Base-by-base conservation (phyloP, 2,113 vertebrate species). In the Puma concolor region DNA sequence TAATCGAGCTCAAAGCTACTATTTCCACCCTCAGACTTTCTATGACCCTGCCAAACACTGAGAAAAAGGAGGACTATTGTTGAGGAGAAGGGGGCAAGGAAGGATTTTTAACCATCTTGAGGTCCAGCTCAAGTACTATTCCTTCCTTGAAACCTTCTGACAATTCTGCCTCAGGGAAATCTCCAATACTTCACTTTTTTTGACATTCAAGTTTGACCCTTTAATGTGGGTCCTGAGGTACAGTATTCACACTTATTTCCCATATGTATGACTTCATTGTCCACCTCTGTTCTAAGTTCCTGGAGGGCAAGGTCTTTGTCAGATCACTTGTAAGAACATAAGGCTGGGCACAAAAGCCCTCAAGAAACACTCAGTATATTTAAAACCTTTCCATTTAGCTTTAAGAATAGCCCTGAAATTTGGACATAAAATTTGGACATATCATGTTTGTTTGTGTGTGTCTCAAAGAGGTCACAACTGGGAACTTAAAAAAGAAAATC, bases 401-500 rank as follows among this genome's bases (percentile, higher is more conserved):
- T 92, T 83, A 48, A 90, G 67, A 95, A 67, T 89, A 72, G 3
- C 29, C 29, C 67, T 90, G 83, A 44, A 44, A 44, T 44, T 9
- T 44, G 44, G 44, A 44, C 44, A 44, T 44, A 44, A 90, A 79
- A 27, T 79, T 79, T 82, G 23, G 9, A 16, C 48, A 69, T 64
- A 64, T 76, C 23, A 33, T 36, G 44, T 44, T 44, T 44, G 31
- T 60, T 79, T 74, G 38, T 94, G 8, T 82, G 5, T 82, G 64
- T 94, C 16, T 92, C 33, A 77, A 29, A 36, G 80, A 77, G 57
- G 72, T 10, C 80, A 60, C 67, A 95, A 14, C 21, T 95, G 31
- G 60, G 71, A 52, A 48, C 71, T 57, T 96, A 64, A 91, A 96
- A 95, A 92, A 29, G 48, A 83, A 95, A 92, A 95, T 8, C 31